Evolutionary conservation across 2,888 invertebrate genomes (phyloP).

Genomic region (Drosophila engyochracea): DNA sequence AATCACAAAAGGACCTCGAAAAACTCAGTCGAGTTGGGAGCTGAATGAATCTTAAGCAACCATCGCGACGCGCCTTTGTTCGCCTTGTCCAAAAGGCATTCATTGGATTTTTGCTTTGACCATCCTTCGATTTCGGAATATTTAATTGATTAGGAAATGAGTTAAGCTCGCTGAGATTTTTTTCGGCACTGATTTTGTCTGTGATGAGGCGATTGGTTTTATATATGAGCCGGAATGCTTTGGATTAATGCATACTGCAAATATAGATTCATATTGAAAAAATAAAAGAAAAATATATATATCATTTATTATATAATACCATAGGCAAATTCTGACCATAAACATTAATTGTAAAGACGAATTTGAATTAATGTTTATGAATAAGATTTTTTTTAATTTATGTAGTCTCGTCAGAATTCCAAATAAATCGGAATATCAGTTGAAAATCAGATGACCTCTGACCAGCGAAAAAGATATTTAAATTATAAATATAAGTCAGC

Average conservation of each 20-base stretch:
- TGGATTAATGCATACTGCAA: background rate
- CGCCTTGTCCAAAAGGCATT: conserved; percentile 41
- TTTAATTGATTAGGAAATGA: conserved; percentile 81
- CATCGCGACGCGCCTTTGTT: conserved; percentile 17
- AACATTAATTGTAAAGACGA: background rate
- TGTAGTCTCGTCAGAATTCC: background rate
- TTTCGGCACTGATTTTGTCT: conserved; percentile 38
- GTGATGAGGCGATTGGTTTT: conserved; percentile 12
- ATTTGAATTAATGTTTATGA: background rate
- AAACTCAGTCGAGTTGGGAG: conserved; percentile 10
- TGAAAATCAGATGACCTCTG: background rate
- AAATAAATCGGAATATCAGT: background rate
- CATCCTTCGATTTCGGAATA: conserved; percentile 64
- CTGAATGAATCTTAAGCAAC: conserved; percentile 55
- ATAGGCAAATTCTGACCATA: background rate
- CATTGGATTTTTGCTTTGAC: conserved; percentile 35
- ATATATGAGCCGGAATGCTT: background rate
- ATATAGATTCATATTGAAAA: background rate
- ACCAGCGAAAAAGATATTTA: background rate
- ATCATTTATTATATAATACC: too few species aligned
- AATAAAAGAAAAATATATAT: too few species aligned
- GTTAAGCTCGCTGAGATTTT: conserved; percentile 49
- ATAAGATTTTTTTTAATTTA: background rate
- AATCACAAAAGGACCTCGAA: conserved; percentile 66
- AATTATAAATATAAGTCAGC: background rate